A percentile compares a stretch with the other conserved stretches of the same genome.
These are phyloP conservation scores for Zaprionus ghesquierei DNA, from an alignment of 1,140 invertebrate genomes.

Conservation along the genomic window DNA sequence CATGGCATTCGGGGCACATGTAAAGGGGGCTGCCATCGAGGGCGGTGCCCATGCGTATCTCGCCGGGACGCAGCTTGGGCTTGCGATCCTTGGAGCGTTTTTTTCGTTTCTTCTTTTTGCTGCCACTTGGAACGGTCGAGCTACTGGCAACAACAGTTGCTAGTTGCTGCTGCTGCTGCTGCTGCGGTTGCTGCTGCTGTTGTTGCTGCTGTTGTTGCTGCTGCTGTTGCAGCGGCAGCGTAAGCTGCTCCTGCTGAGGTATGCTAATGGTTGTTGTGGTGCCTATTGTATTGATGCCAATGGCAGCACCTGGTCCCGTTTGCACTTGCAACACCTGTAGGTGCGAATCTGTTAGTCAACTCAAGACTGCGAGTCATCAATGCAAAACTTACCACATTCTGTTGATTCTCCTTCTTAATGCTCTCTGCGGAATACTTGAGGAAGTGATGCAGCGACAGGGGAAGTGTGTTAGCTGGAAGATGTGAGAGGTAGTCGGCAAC, in stretches of 20 bases:
- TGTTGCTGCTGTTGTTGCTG: conserved; percentile 54
- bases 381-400: conserved; percentile 71
- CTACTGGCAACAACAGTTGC: conserved; percentile 24
- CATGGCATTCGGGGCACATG: conserved; percentile 93
- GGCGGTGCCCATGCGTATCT: conserved; percentile 91
- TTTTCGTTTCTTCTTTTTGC: conserved; percentile 92
- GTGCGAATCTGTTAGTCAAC: neutral
- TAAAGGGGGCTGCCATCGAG: conserved; percentile 92
- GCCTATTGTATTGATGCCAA: conserved; percentile 78
- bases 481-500: conserved; percentile 92
- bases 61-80: conserved; percentile 90
- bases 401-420: conserved; percentile 87
- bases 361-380: too few species aligned
- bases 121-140: conserved; percentile 58
- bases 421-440: conserved; percentile 91
- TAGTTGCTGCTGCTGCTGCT: conserved; percentile 37
- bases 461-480: conserved; percentile 88
- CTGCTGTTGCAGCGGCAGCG: conserved; percentile 60
- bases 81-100: conserved; percentile 91
- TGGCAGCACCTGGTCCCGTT: conserved; percentile 76
- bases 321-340: conserved; percentile 75
- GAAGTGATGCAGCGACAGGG: conserved; percentile 91
- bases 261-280: conserved; percentile 80
- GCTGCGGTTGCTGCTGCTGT: conserved; percentile 58
- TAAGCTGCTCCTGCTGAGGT: conserved; percentile 72